These are phyloP conservation scores for Chromis chromis DNA, from an alignment of 2,797 vertebrate species.

Conservation along the genomic window DNA sequence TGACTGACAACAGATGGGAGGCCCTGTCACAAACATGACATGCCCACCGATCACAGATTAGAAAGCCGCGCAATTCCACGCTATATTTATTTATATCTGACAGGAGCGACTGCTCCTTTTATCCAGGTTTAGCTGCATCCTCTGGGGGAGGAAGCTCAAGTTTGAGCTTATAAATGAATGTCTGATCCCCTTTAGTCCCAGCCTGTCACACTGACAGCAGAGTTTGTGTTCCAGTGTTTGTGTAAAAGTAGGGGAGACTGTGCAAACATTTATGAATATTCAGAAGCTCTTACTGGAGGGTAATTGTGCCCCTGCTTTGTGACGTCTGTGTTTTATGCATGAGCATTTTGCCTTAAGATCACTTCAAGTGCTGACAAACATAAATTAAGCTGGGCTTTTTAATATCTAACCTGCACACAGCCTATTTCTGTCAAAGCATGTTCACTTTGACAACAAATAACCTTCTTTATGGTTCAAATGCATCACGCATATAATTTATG, in stretches of 20 bases:
- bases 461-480: slow-evolving; percentile 14
- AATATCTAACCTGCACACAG: slow-evolving; percentile 26
- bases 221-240: slow-evolving; percentile 19
- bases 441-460: slow-evolving; percentile 31
- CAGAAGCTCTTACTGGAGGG: neutral
- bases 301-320: neutral
- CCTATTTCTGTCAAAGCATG: slow-evolving; percentile 42
- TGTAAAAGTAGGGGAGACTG: slow-evolving; percentile 6
- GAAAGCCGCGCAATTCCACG: slow-evolving; percentile 28
- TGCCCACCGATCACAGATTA: slow-evolving; percentile 42
- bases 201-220: slow-evolving; percentile 23
- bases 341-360: slow-evolving; percentile 12
- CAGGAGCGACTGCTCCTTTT: slow-evolving; percentile 29
- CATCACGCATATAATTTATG: neutral
- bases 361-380: slow-evolving; percentile 7
- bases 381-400: slow-evolving; percentile 11
- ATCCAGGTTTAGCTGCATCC: slow-evolving; percentile 36
- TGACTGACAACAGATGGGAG: slow-evolving; percentile 59
- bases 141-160: slow-evolving; percentile 20
- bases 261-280: slow-evolving; percentile 17
- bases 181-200: slow-evolving; percentile 36
- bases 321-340: slow-evolving; percentile 3
- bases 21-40: slow-evolving; percentile 49
- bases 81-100: slow-evolving; percentile 31
- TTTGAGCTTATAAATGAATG: slow-evolving; percentile 35